These are phyloP conservation scores for Lepidostoma basale DNA, from an alignment of 1,140 invertebrate species.

Conservation along the genomic window DNA sequence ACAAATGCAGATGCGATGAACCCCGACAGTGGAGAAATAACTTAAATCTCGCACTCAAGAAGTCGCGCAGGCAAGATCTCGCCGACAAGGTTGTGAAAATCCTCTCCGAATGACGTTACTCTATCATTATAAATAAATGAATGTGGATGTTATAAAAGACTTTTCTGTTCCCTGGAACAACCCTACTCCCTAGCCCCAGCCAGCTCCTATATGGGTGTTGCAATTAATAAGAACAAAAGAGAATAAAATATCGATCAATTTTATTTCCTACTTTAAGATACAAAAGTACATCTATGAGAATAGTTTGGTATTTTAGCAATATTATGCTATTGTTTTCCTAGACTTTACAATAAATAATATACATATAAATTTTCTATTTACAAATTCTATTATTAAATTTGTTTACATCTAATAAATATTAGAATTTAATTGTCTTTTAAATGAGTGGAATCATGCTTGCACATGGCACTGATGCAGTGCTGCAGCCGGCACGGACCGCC, in stretches of 20 bases:
- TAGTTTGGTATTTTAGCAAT: constrained; percentile 2
- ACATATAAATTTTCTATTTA: neutral
- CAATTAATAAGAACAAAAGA: neutral
- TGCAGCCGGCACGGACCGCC: constrained; percentile 10
- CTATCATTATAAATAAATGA: too few relatives aligned
- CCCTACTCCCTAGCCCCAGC: too few relatives aligned
- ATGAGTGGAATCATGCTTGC: constrained; percentile 16
- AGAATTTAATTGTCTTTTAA: constrained; percentile 38
- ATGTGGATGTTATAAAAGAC: too few relatives aligned
- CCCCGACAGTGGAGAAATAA: constrained; percentile 4
- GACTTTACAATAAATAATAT: neutral
- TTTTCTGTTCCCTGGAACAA: too few relatives aligned
- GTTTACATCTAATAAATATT: constrained; percentile 25
- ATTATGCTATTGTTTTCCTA: neutral
- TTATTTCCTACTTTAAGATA: neutral
- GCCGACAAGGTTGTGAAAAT: constrained; percentile 10
- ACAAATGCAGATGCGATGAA: constrained; percentile 1
- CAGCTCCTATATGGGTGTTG: neutral
- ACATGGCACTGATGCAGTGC: constrained; percentile 31
- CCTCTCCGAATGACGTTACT: neutral
- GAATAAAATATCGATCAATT: neutral
- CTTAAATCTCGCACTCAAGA: constrained; percentile 31
- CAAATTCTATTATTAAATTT: constrained; percentile 2
- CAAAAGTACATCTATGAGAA: neutral
- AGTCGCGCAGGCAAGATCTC: constrained; percentile 32